Evolutionary conservation across 2,888 invertebrate genomes (phyloP).

Genomic region (Ypsolopha sequella): DNA sequence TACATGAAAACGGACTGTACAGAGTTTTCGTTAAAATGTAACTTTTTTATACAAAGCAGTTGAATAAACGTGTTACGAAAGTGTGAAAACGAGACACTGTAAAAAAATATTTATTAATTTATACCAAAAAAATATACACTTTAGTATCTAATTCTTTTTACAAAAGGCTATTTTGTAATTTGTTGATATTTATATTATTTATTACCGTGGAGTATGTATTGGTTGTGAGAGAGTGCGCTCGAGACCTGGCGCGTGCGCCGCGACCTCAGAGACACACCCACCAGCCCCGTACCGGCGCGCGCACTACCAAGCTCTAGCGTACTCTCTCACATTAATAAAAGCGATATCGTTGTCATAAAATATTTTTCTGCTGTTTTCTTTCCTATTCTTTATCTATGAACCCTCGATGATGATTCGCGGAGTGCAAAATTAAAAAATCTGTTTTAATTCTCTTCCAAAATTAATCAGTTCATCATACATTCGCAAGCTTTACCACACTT

Average conservation of each 20-base stretch:
- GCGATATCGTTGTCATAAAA: slow-evolving; percentile 76
- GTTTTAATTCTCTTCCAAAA: no score
- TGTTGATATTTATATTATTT: slow-evolving; percentile 70
- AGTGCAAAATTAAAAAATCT: no score
- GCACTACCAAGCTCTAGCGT: slow-evolving; percentile 29
- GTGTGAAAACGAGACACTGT: slow-evolving; percentile 60
- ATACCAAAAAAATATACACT: slow-evolving; percentile 60
- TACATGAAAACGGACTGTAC: slow-evolving; percentile 68
- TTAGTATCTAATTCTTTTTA: slow-evolving; percentile 65
- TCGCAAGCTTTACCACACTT: no score
- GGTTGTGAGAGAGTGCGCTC: slow-evolving; percentile 39
- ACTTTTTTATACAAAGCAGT: slow-evolving; percentile 61
- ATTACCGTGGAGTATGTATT: slow-evolving; percentile 64
- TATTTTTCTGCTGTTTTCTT: slow-evolving; percentile 21
- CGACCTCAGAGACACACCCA: slow-evolving; percentile 56
- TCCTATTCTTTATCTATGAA: not conserved
- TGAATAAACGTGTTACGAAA: slow-evolving; percentile 36
- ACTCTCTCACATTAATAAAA: slow-evolving; percentile 69
- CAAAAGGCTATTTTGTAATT: slow-evolving; percentile 69
- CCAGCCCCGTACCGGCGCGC: slow-evolving; percentile 47
- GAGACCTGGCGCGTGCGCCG: slow-evolving; percentile 31
- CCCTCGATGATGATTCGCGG: no score
- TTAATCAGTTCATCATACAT: no score
- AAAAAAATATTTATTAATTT: slow-evolving; percentile 32
- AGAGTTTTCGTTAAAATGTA: slow-evolving; percentile 60